Conservation (phyloP, 2,113 vertebrate genomes). For the Paramisgurnus dabryanus region DNA sequence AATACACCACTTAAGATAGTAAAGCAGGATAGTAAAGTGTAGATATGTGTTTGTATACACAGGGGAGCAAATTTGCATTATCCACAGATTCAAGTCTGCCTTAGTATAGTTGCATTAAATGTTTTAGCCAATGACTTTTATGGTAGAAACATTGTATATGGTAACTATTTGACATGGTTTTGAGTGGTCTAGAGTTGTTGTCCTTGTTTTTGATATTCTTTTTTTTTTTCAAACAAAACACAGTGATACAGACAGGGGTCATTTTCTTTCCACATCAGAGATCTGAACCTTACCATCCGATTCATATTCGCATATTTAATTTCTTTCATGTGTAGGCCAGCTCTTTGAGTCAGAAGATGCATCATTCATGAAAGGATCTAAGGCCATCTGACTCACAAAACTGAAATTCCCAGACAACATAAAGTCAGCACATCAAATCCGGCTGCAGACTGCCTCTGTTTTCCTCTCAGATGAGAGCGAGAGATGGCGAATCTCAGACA, state of each 20-base stretch:
- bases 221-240: no score
- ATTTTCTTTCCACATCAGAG: constrained; percentile 2
- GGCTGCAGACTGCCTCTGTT: constrained; percentile 29
- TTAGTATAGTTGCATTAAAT: no score
- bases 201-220: neutral
- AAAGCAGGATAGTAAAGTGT: no score
- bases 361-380: constrained; percentile 60
- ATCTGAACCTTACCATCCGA: constrained; percentile 31
- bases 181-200: neutral
- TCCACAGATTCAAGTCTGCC: no score
- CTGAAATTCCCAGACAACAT: constrained; percentile 43
- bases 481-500: constrained; percentile 24
- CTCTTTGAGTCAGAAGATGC: constrained; percentile 47
- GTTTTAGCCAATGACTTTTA: no score
- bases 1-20: no score
- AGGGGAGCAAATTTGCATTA: no score
- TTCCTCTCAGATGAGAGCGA: neutral
- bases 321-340: constrained; percentile 44
- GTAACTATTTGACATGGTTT: no score
- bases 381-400: constrained; percentile 50
- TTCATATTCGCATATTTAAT: constrained; percentile 52
- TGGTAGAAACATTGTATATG: no score
- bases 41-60: no score
- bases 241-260: no score
- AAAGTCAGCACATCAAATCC: constrained; percentile 2